Conservation (phyloP, 2,888 invertebrate genomes). For the Caenorhabditis angaria region DNA sequence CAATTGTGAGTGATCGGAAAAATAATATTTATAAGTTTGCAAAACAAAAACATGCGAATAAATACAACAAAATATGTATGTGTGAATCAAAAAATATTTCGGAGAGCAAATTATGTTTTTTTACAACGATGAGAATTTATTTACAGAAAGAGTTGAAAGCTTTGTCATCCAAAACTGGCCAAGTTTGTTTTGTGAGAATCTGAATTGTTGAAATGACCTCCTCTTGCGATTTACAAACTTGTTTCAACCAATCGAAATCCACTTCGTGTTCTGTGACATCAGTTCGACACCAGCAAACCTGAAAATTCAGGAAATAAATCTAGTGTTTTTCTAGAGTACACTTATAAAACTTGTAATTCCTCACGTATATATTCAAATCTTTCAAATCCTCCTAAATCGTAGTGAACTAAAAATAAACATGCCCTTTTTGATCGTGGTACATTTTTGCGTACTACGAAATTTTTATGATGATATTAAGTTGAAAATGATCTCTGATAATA, state of each 20-base stretch:
- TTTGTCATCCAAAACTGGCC: slow-evolving; percentile 21
- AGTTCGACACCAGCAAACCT: slow-evolving; percentile 45
- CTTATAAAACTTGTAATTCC: background rate
- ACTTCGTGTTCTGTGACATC: slow-evolving; percentile 30
- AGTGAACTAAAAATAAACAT: no score
- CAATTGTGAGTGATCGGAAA: no score
- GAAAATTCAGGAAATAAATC: background rate
- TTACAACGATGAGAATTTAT: background rate
- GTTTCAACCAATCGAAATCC: slow-evolving; percentile 38
- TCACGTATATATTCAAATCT: no score
- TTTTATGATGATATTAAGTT: no score
- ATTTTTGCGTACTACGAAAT: no score
- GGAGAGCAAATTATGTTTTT: no score
- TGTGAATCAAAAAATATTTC: background rate
- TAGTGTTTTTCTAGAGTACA: no score
- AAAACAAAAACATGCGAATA: background rate
- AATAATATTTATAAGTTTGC: background rate
- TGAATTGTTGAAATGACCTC: slow-evolving; percentile 14
- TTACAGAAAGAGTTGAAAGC: slow-evolving; percentile 19
- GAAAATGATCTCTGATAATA: no score
- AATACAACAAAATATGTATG: background rate
- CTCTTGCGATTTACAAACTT: slow-evolving; percentile 11
- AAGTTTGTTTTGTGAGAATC: slow-evolving; percentile 7
- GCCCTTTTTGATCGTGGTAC: no score
- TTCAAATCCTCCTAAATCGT: no score